Evolutionary conservation across 2,113 vertebrate genomes (phyloP).

Genomic region (Melanotaenia duboulayi): DNA sequence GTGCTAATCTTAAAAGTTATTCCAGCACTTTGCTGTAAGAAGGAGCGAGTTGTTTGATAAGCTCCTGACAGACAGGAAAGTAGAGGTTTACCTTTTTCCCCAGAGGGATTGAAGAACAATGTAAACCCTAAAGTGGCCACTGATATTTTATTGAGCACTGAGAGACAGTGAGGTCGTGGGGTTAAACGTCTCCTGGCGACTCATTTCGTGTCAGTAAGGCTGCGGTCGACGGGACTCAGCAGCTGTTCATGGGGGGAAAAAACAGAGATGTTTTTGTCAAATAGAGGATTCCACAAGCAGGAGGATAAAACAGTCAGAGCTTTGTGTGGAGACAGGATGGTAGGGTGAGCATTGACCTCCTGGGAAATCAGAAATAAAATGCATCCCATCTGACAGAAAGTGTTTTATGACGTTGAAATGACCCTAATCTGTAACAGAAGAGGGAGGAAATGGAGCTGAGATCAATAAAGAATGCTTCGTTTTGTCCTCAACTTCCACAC

Average conservation of each 20-base stretch:
- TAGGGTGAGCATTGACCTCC: slow-evolving; percentile 49
- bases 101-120: slow-evolving; percentile 33
- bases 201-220: slow-evolving; percentile 60
- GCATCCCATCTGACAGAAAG: slow-evolving; percentile 45
- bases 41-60: neutral
- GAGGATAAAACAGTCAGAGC: slow-evolving; percentile 29
- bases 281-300: slow-evolving; percentile 20
- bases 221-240: slow-evolving; percentile 36
- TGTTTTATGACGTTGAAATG: slow-evolving; percentile 32
- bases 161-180: slow-evolving; percentile 39
- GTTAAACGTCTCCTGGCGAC: slow-evolving; percentile 58
- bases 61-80: neutral
- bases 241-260: slow-evolving; percentile 51
- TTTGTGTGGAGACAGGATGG: slow-evolving; percentile 24
- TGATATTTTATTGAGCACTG: slow-evolving; percentile 5
- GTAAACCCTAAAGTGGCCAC: slow-evolving; percentile 54
- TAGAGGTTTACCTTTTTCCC: slow-evolving; percentile 23
- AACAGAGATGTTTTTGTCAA: slow-evolving; percentile 57
- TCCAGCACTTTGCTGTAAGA: neutral
- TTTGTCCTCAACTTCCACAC: neutral
- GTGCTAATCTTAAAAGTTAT: neutral
- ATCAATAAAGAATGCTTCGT: slow-evolving; percentile 22
- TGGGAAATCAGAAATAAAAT: slow-evolving; percentile 28
- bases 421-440: slow-evolving; percentile 34
- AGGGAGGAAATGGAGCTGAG: slow-evolving; percentile 10